phyloP scores from a whole-genome alignment of 2,113 vertebrate genomes.

The Pelusios castaneus region DNA sequence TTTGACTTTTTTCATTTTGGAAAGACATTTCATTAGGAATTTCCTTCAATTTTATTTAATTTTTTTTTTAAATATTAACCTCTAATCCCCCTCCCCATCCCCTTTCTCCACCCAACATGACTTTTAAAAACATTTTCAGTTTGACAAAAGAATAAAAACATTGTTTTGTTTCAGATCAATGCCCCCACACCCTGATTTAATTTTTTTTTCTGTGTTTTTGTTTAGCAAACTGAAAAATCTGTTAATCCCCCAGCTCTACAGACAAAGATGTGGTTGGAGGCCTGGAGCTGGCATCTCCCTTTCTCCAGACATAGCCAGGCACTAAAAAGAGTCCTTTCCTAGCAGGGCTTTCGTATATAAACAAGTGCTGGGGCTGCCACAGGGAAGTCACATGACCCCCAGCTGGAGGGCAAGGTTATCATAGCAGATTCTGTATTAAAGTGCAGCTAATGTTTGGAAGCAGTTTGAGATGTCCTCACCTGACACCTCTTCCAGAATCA shows the following conservation, averaged over 20 bases:
- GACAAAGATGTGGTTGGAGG: neutral
- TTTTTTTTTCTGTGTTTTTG: neutral
- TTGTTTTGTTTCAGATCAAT: neutral
- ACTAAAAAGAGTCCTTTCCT: neutral
- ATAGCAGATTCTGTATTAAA: neutral
- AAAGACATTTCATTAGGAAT: neutral
- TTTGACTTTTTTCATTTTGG: neutral
- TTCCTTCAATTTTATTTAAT: neutral
- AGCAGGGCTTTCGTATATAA: neutral
- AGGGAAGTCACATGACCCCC: neutral
- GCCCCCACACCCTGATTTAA: no score
- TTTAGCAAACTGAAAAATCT: neutral
- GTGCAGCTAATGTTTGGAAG: neutral
- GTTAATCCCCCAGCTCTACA: neutral
- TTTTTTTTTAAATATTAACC: neutral
- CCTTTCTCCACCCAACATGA: neutral
- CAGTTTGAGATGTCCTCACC: neutral
- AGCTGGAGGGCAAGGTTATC: neutral
- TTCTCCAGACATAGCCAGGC: neutral
- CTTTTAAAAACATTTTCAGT: neutral
- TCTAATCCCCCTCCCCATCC: neutral
- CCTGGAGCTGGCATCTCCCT: fast-evolving
- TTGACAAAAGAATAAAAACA: neutral
- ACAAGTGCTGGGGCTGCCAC: neutral
- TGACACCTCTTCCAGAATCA: neutral